Percentiles rank a stretch among this genome's conserved stretches.
These are phyloP conservation scores for Xylota segnis DNA, from an alignment of 2,888 invertebrate genomes.

Conservation along the genomic window DNA sequence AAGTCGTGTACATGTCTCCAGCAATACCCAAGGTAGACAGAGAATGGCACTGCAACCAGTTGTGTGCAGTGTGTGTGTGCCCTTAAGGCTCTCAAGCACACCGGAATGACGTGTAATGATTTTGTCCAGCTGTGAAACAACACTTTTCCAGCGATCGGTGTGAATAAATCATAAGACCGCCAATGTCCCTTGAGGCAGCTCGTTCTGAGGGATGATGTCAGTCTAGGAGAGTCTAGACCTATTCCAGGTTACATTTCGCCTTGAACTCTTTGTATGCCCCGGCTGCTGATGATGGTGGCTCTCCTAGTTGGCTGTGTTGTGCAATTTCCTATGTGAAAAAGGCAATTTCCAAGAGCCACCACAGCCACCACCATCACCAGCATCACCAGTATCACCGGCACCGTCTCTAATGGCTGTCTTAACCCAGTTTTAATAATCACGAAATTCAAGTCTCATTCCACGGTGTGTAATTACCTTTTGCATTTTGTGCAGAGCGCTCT, in stretches of 20 bases:
- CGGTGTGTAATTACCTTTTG: conserved; percentile 80
- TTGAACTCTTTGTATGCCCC: conserved; percentile 16
- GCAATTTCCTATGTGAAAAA: conserved; percentile 55
- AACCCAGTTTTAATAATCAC: conserved; percentile 81
- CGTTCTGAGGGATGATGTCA: conserved; percentile 49
- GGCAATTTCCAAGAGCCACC: conserved; percentile 17
- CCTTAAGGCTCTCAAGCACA: conserved; percentile 46
- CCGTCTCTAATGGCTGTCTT: conserved; percentile 73
- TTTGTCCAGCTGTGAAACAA: conserved; percentile 75
- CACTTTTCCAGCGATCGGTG: conserved; percentile 66
- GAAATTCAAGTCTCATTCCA: conserved; percentile 79
- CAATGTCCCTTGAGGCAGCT: conserved; percentile 65
- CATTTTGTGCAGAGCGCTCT: conserved; percentile 59
- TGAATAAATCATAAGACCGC: conserved; percentile 69
- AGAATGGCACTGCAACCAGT: conserved; percentile 4
- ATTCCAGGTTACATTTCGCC: conserved; percentile 21
- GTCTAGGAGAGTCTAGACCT: conserved; percentile 35
- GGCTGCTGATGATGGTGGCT: neutral
- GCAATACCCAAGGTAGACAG: conserved; percentile 17
- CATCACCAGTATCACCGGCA: neutral
- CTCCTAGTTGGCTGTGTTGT: conserved; percentile 14
- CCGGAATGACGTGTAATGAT: conserved; percentile 71
- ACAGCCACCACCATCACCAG: conserved; percentile 14
- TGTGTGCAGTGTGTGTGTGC: conserved; percentile 5
- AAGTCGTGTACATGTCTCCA: conserved; percentile 69